Percentiles rank a stretch among this genome's conserved stretches.
These are phyloP conservation scores for Scaptomyza montana DNA, from an alignment of 1,140 invertebrate genomes.

Conservation along the genomic window DNA sequence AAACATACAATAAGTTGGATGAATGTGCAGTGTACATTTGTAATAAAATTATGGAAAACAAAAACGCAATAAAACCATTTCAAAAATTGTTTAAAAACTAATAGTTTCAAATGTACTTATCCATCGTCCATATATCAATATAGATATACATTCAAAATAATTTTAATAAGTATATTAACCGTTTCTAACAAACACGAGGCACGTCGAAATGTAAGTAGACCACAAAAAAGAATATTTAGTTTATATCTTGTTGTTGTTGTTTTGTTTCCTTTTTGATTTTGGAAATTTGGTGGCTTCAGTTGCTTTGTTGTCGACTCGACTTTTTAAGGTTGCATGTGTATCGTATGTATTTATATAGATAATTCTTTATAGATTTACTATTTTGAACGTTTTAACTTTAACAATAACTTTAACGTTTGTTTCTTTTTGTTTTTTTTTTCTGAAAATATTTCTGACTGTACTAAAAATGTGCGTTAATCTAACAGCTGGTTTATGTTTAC, in stretches of 20 bases:
- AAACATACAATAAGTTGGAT: conserved; percentile 14
- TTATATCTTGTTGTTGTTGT: conserved; percentile 40
- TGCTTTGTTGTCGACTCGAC: conserved; percentile 69
- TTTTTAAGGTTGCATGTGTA: conserved; percentile 64
- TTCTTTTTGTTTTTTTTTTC: conserved; percentile 30
- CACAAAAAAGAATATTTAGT: conserved; percentile 57
- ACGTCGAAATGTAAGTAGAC: conserved; percentile 77
- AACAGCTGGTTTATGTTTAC: conserved; percentile 66
- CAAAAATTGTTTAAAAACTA: conserved; percentile 58
- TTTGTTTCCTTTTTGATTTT: conserved; percentile 66
- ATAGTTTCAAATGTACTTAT: conserved; percentile 61
- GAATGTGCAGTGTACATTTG: conserved; percentile 34
- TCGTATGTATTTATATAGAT: conserved; percentile 64
- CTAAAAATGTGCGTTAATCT: conserved; percentile 71
- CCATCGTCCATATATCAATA: conserved; percentile 53
- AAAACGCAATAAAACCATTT: conserved; percentile 37
- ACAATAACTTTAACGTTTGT: conserved; percentile 75
- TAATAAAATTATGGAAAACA: conserved; percentile 30
- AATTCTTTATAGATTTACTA: conserved; percentile 57
- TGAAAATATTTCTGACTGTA: conserved; percentile 61
- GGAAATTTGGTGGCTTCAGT: conserved; percentile 79
- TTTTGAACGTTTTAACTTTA: conserved; percentile 67
- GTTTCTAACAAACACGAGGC: conserved; percentile 81
- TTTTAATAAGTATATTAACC: conserved; percentile 67
- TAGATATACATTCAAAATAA: conserved; percentile 54